Evolutionary conservation across 2,888 invertebrate genomes (phyloP), one percentile per base, ranked within the genome.

Genomic region (Rhopalosiphum nymphaeae): DNA sequence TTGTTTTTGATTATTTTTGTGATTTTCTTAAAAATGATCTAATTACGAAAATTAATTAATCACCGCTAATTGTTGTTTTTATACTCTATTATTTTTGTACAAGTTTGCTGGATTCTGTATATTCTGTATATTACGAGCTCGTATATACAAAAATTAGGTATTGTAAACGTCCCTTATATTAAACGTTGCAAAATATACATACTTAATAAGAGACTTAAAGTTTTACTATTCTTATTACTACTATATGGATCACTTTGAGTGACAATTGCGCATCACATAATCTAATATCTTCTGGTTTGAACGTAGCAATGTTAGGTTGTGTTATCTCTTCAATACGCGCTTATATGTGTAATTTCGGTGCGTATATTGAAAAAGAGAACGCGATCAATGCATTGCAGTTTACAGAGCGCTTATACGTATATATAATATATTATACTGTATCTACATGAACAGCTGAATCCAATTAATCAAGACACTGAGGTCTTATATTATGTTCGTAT

Each of bases 381-480:
- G 78, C 89, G 92, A 89, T 89, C 88, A 89, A 56, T 78, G 46
- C 78, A 42, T 44, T 46, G 25, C 16, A 89, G 78, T 56, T 89
- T 78, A 78, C 92, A 56, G 53, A 78, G 29, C 9, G 56, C 78
- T 78, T 89, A 29, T 92, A 67, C 56, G n/a, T 56, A 78, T 78
- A 78, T 78, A 67, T 67, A 21, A 36, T 78, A 78, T 36, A 21
- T 49, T 46, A 25, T 44, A 85, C 16, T 49, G 36, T 88, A 56
- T 56, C 29, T 11, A 44, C 57, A 57, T 29, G 49, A 92, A 88
- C 88, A 78, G 67, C 67, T 93, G 53, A 93, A 89, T 89, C 89
- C 89, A 89, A 92, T 92, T 78, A 93, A 93, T 88, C 92, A 92
- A 86, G 61, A 29, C 67, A 29, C 88, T 25, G 88, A 67, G 92